Conservation (phyloP, 23 tunicate species). For the Phallusia fumigata region DNA sequence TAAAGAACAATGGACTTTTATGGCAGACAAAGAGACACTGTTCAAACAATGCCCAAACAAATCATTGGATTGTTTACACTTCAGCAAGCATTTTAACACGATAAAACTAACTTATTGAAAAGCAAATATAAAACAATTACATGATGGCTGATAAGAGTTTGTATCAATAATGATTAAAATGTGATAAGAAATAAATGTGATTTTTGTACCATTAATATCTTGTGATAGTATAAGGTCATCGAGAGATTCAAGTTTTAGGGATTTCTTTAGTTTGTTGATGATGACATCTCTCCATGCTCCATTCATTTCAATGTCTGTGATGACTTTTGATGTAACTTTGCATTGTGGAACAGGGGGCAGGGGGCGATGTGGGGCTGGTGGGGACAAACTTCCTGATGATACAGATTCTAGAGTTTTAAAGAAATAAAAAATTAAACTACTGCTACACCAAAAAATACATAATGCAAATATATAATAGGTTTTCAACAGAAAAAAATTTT, state of each 20-base stretch:
- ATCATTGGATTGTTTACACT: too few relatives aligned
- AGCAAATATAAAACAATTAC: background rate
- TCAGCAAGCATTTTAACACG: too few relatives aligned
- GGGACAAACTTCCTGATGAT: constrained; percentile 7
- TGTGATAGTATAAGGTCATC: constrained; percentile 31
- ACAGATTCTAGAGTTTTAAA: background rate
- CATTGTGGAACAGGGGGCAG: constrained; percentile 44
- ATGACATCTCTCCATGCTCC: constrained; percentile 43
- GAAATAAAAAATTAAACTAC: background rate
- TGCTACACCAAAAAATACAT: background rate
- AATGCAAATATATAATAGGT: background rate
- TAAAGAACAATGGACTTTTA: too few relatives aligned
- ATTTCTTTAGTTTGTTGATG: constrained; percentile 17
- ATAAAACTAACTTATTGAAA: too few relatives aligned
- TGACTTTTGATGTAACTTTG: constrained; percentile 27
- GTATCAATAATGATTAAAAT: background rate
- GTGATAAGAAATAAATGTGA: too few relatives aligned
- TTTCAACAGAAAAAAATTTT: background rate
- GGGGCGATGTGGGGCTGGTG: constrained; percentile 19
- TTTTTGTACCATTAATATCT: constrained; percentile 34
- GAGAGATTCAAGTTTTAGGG: constrained; percentile 37
- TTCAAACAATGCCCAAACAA: too few relatives aligned
- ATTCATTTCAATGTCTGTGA: constrained; percentile 33
- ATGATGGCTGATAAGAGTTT: background rate
- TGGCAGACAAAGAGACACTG: too few relatives aligned